Base-by-base conservation (phyloP, 2,797 vertebrate genomes). In the Sebastes taczanowskii region DNA sequence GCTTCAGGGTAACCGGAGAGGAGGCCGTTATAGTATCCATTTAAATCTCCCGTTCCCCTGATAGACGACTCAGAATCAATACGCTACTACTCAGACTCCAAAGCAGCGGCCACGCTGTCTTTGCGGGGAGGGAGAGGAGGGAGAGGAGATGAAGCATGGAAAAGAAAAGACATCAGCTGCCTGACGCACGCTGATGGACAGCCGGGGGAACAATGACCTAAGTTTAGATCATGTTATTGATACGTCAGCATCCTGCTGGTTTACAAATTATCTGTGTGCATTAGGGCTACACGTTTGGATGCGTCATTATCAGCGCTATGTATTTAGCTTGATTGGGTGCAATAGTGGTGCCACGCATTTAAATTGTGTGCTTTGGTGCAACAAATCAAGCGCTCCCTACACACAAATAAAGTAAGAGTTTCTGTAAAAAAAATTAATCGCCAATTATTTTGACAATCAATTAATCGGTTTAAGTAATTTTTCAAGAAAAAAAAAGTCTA, bases 41-140 rank as follows among this genome's bases (percentile, higher is more conserved):
- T 93, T 93, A 91, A 95, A 94, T 86, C 90, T 89, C 77, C 89
- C n/a, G 84, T 87, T 92, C 84, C 87, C 91, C 85, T 85, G 91
- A 94, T 78, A 92, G 89, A 93, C 62, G 73, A 93, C 78, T 88
- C 90, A 63, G 71, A 94, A 96, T 95, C 95, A 90, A 96, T 95
- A 94, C 4, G 65, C 74, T 84, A 83, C 75, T 91, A 90, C 87
- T 90, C 89, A 90, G 91, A 90, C 86, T 89, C 82, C 90, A 82
- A 74, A 84, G 80, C 79, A 86, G 83, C 78, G 81, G 86, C 86
- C 81, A 61, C 80, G 49, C 55, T 69, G 87, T 89, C 86, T 89
- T 78, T 32, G n/a, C 4, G 52, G 59, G 64, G 71, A 66, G 27
- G 70, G 61, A 22, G 66, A 35, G 5, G 46, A 13, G 30, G 14